Base-by-base conservation (phyloP, 2,797 vertebrate genomes). In the Tolypeutes matacus region DNA sequence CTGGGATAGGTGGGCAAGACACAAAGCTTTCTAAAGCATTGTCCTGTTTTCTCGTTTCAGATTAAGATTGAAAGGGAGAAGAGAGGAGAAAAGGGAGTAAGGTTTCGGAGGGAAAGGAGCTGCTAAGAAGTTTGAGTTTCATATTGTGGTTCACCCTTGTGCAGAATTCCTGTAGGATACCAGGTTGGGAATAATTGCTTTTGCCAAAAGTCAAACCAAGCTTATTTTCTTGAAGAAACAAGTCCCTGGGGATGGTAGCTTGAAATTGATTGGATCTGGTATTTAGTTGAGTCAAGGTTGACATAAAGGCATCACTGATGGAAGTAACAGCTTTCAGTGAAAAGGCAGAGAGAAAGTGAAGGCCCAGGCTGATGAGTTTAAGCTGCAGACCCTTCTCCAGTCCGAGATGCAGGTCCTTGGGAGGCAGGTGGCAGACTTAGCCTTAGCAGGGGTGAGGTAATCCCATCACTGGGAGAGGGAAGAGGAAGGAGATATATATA, bases 191-290 rank as follows among this genome's bases (percentile, higher is more conserved):
- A 80, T 78, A 67, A 69, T 58, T 77, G 42, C 42, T 89, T 93
- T 72, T 70, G 39, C 69, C 81, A 77, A 23, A 42, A 96, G 51
- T 86, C 76, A 92, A 89, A 75, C 53, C 34, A 65, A 86, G 12
- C n/a, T 96, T 94, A 31, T 95, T 95, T 95, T 85, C 84, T 95
- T 88, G 49, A 89, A 91, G 80, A 93, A 95, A 17, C 60, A 81
- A 88, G 31, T 93, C 60, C 20, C 73, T 29, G 27, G 51, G 39
- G 46, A 34, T 88, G 85, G 69, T 69, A 91, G 51, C 46, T 86
- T 91, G 78, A 85, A 94, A 86, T 93, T 20, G 1, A 36, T 91
- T 69, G 20, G 34, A 65, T 95, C 64, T 90, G 34, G 17, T 88
- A 87, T 92, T 95, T 92, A 51, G 62, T 58, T 84, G 67, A 36